Conservation (phyloP, 2,113 vertebrate genomes). For the Anhinga anhinga region DNA sequence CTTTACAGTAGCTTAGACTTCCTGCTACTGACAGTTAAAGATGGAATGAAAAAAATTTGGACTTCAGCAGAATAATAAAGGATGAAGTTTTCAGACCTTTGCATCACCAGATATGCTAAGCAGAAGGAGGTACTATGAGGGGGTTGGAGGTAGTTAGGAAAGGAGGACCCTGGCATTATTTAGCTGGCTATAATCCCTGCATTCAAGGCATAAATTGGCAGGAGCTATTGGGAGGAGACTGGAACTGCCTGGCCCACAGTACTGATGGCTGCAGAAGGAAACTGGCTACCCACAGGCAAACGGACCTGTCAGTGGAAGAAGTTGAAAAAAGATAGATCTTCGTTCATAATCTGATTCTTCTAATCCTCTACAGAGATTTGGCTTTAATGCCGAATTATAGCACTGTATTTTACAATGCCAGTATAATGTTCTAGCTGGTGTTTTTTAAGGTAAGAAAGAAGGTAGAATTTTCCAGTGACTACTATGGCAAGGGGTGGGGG, state of each 20-base stretch:
- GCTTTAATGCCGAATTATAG: neutral
- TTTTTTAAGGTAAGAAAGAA: neutral
- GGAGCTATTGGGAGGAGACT: neutral
- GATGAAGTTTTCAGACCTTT: neutral
- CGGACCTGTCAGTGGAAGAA: neutral
- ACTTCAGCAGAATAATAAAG: neutral
- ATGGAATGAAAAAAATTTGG: neutral
- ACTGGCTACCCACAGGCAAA: neutral
- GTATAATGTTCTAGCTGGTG: neutral
- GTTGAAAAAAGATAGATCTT: neutral
- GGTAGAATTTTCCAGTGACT: neutral
- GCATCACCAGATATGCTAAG: neutral
- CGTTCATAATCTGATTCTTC: neutral
- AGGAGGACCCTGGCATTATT: neutral
- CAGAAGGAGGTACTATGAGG: neutral
- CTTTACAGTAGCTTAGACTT: neutral
- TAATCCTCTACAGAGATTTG: neutral
- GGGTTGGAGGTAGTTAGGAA: neutral
- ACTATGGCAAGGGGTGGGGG: no score
- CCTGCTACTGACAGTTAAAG: neutral
- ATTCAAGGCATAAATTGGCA: neutral
- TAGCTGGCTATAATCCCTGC: neutral
- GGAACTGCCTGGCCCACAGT: neutral
- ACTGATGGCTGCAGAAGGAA: neutral
- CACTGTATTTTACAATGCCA: neutral